Evolutionary conservation across 2,888 invertebrate species (phyloP), one percentile per base, ranked within the genome.

Genomic region (Athalia rosae): DNA sequence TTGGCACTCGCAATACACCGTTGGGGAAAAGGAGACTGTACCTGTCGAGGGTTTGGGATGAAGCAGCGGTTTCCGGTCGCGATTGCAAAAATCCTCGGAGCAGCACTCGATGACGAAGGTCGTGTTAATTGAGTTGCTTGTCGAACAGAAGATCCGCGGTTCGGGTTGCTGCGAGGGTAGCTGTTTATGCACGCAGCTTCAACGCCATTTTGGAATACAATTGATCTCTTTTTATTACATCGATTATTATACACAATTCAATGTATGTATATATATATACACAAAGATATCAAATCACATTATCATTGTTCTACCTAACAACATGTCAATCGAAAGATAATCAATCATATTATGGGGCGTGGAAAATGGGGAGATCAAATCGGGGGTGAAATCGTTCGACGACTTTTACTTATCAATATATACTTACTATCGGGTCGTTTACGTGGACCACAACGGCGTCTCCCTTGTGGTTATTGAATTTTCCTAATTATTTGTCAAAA

Each of bases 91-190:
- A 92, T 93, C 92, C 86, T 94, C 92, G 90, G 94, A 93, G 93
- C 96, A 96, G 94, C 96, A 96, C 90, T 93, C 92, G 92, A 95
- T 94, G 92, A 93, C 93, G 93, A 95, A 94, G 86, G 94, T 93
- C 89, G 93, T 93, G 92, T 95, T 95, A 91, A 92, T 92, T 91
- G 92, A 92, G 91, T 93, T 93, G 91, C 94, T 93, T 91, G 93
- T 93, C 92, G 94, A 94, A 93, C 96, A 96, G 93, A 94, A 92
- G 93, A 95, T 93, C 91, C 95, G 95, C 90, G 95, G 95, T 92
- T 94, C 94, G 91, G 93, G 93, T 90, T 95, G 95, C 90, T 95
- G 93, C 92, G 86, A 83, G 84, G 93, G 92, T 91, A 94, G 92
- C 91, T 91, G 92, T 91, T 92, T 92, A 91, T 93, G 93, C 93